Percentiles rank a stretch among this genome's conserved stretches.
Conservation (phyloP, 2,888 invertebrate genomes). For the Epirrhoe alternata region DNA sequence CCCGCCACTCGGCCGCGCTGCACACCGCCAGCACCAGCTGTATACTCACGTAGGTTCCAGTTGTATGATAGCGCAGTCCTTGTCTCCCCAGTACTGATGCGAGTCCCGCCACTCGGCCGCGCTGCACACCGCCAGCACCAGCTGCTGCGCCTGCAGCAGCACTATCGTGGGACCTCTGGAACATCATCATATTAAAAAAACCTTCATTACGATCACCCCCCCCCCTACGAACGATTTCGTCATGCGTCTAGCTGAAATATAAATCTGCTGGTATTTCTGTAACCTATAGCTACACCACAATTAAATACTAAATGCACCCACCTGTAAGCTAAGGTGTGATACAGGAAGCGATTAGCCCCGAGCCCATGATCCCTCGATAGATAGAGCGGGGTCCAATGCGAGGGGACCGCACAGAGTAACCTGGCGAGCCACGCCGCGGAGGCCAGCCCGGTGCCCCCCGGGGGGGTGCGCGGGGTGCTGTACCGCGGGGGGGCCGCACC, state of each 20-base stretch:
- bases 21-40: too few species aligned
- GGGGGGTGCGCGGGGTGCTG: slow-evolving; percentile 4
- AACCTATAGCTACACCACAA: too few species aligned
- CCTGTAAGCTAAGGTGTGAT: slow-evolving; percentile 93
- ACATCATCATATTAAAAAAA: too few species aligned
- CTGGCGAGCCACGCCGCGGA: slow-evolving; percentile 87
- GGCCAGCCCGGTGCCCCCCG: slow-evolving; percentile 67
- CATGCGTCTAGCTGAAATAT: too few species aligned
- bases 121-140: slow-evolving; percentile 90
- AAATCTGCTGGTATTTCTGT: too few species aligned
- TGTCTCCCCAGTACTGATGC: slow-evolving; percentile 92
- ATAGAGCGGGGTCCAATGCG: slow-evolving; percentile 94
- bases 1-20: too few species aligned
- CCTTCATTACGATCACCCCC: too few species aligned
- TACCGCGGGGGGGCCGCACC: slow-evolving; percentile 67
- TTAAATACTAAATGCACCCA: slow-evolving; percentile 29
- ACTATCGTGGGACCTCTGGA: slow-evolving; percentile 87
- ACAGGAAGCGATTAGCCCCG: slow-evolving; percentile 94
- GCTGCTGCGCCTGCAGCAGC: slow-evolving; percentile 85
- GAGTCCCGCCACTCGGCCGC: slow-evolving; percentile 95
- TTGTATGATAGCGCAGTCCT: slow-evolving; percentile 91
- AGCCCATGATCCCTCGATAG: slow-evolving; percentile 93
- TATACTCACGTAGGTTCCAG: slow-evolving; percentile 89
- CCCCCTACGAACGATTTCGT: too few species aligned
- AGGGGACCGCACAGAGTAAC: slow-evolving; percentile 87